Percentiles rank a stretch among this genome's conserved stretches.
Conservation (phyloP, 1,140 invertebrate genomes). For the Papilio polytes region DNA sequence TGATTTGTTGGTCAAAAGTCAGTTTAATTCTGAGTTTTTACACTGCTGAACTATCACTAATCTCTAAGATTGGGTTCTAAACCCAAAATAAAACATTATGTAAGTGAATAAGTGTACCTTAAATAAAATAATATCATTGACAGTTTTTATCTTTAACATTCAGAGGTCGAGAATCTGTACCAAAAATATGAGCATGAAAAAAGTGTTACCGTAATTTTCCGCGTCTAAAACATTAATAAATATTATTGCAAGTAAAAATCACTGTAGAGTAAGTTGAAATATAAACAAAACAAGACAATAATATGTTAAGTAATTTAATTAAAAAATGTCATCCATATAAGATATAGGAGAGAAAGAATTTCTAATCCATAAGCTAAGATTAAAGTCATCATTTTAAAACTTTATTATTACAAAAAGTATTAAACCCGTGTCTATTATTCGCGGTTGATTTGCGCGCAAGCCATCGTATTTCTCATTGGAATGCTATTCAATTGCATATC, state of each 20-base stretch:
- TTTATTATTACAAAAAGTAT: neutral
- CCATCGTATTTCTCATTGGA: slow-evolving; percentile 41
- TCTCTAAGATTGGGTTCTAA: too few species aligned
- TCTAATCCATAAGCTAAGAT: neutral
- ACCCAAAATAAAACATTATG: too few species aligned
- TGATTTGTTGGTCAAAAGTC: neutral
- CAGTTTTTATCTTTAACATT: neutral
- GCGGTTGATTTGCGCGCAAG: slow-evolving; percentile 33
- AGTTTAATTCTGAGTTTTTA: neutral
- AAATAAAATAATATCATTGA: too few species aligned
- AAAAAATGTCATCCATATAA: neutral
- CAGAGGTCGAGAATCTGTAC: neutral
- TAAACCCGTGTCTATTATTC: slow-evolving; percentile 3
- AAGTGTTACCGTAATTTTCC: neutral
- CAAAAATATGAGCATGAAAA: neutral
- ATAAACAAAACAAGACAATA: too few species aligned
- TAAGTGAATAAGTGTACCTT: too few species aligned
- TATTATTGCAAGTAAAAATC: neutral
- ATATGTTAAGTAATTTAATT: neutral
- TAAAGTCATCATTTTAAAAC: neutral
- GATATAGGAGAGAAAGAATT: too few species aligned
- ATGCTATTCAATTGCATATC: slow-evolving; percentile 47
- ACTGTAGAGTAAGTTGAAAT: too few species aligned
- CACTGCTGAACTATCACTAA: too few species aligned
- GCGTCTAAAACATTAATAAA: neutral